phyloP scores from a whole-genome alignment of 2,113 vertebrate species.

The Rutilus rutilus region DNA sequence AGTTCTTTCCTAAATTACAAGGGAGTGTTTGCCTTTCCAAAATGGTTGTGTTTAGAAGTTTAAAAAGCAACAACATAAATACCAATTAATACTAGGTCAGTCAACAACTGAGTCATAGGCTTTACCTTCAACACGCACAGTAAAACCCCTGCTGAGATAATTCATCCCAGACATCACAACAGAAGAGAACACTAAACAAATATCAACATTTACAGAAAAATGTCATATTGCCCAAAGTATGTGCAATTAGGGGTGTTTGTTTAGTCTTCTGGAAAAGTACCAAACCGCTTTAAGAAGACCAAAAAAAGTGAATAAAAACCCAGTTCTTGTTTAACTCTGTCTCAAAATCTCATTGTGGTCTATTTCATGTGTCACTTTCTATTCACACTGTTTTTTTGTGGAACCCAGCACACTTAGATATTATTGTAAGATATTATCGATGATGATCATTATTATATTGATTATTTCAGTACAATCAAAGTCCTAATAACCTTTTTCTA shows the following conservation, averaged over 20 bases:
- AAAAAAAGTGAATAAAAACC: not conserved
- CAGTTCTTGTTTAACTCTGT: not conserved
- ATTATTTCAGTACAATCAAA: not conserved
- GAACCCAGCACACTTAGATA: not conserved
- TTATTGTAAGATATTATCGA: not conserved
- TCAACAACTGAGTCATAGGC: not conserved
- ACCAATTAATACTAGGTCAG: not conserved
- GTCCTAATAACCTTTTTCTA: not conserved
- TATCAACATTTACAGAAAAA: slow-evolving; percentile 27
- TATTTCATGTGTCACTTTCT: not conserved
- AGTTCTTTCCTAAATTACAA: not conserved
- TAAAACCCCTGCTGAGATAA: slow-evolving; percentile 49
- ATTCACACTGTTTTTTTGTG: not conserved
- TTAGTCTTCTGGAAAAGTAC: not conserved
- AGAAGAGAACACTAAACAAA: slow-evolving; percentile 13
- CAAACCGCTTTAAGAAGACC: not conserved
- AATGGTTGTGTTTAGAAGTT: not conserved
- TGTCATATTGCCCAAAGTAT: slow-evolving; percentile 9
- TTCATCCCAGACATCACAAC: slow-evolving; percentile 43
- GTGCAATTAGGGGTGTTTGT: not conserved
- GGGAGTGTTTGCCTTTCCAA: not conserved
- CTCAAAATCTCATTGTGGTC: not conserved
- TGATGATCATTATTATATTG: not conserved
- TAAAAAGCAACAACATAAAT: not conserved
- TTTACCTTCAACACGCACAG: slow-evolving; percentile 28